Base-by-base conservation (phyloP, 2,113 vertebrate genomes). In the Andinoacara biseriatus region DNA sequence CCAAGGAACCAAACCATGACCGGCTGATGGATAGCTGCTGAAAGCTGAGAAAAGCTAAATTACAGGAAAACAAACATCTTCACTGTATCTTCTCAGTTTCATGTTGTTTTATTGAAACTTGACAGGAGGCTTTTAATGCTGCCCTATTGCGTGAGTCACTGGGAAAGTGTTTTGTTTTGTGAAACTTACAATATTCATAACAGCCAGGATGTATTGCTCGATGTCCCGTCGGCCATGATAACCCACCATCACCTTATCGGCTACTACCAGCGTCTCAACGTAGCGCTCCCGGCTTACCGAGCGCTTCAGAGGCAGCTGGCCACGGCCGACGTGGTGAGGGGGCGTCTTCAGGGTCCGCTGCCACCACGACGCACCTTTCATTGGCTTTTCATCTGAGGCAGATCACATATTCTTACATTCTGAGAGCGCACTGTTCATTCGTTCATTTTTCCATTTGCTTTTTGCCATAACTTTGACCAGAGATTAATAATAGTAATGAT, bases 181-280 rank as follows among this genome's bases (percentile, higher is more conserved):
- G 92, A 96, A 95, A 99, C 98, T 99, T 99, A 99, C 98, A 99
- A 99, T 99, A 97, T 99, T 99, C 98, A 99, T 99, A 94, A 99
- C 97, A 61, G 98, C 97, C 92, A 99, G 94, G 93, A 99, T 97
- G 82, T 99, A 99, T 93, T 99, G 97, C 88, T 99, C 98, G n/a
- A 99, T 98, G 85, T 99, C 98, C 13, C 97, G 93, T 49, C 98
- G 96, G 6, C 98, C 98, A 0, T 99, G 98, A 95, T 99, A 99
- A 9, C 97, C 98, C 90, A 99, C 97, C 98, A 99, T 99, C 98
- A 99, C 98, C 93, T 97, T 99, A 94, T 99, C 98, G 0, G 97
- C 98, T 60, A 99, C 98, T 90, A 99, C 98, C 90, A 99, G 94
- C 0, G 98, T 99, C 94, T 99, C 98, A 91, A 99, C 98, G 4